A percentile compares a stretch with the other conserved stretches of the same genome.
phyloP scores from a whole-genome alignment of 2,888 invertebrate genomes.

The Cerastis leucographa region DNA sequence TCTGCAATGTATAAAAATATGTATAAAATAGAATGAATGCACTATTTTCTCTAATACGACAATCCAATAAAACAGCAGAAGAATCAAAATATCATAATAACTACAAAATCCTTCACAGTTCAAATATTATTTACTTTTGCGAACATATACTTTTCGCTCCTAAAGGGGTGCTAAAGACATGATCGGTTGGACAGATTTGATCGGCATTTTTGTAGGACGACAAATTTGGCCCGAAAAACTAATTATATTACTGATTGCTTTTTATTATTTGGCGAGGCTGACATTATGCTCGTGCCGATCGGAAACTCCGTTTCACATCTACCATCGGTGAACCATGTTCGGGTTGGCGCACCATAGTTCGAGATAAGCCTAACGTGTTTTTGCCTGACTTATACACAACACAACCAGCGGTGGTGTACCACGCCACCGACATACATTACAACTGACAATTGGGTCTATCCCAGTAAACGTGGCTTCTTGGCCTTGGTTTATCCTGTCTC shows the following conservation, averaged over 20 bases:
- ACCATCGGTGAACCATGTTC: not conserved
- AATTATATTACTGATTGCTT: too few species aligned
- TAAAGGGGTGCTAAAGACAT: not conserved
- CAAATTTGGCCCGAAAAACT: not conserved
- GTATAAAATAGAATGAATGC: not conserved
- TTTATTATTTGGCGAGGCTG: too few species aligned
- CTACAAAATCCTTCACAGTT: slow-evolving; percentile 19
- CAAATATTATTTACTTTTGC: slow-evolving; percentile 31
- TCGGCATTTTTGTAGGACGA: not conserved
- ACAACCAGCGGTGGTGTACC: too few species aligned
- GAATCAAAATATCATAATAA: slow-evolving; percentile 21
- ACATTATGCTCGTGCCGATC: not conserved
- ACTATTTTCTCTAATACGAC: not conserved
- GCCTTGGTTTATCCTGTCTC: too few species aligned
- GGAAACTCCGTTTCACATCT: not conserved
- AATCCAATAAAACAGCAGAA: slow-evolving; percentile 10
- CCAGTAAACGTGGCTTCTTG: too few species aligned
- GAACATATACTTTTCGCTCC: slow-evolving; percentile 5
- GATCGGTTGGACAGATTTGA: not conserved
- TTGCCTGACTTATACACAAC: too few species aligned
- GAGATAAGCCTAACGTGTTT: too few species aligned
- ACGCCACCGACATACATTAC: too few species aligned
- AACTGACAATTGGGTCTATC: too few species aligned
- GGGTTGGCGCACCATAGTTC: too few species aligned
- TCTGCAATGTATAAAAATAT: not conserved